A percentile compares a stretch with the other conserved stretches of the same genome.
phyloP scores from a whole-genome alignment of 2,113 vertebrate species.

The Antechinus stuartii region DNA sequence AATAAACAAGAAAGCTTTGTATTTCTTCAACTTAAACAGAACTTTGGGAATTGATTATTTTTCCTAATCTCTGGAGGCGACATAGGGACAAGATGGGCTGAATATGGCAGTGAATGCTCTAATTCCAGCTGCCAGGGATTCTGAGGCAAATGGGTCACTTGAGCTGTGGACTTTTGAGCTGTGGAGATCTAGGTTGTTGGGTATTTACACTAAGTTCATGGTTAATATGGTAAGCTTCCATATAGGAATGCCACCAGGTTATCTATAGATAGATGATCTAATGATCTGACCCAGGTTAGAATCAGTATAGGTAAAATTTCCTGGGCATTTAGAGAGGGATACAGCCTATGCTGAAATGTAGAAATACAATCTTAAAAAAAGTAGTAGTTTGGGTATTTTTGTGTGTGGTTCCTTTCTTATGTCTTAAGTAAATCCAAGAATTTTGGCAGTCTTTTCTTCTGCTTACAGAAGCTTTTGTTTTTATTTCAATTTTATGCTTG shows the following conservation, averaged over 20 bases:
- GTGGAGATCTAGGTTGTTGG: not conserved
- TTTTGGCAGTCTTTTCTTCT: constrained; percentile 22
- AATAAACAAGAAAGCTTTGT: not conserved
- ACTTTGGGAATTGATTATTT: not conserved
- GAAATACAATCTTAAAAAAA: not conserved
- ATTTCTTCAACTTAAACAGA: not conserved
- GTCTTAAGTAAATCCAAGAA: not conserved
- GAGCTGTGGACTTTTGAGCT: not conserved
- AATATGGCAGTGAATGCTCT: not conserved
- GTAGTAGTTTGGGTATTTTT: not conserved
- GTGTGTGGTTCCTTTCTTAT: constrained; percentile 8
- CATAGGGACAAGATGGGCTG: not conserved
- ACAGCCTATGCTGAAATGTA: not conserved
- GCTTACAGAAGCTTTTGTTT: not conserved
- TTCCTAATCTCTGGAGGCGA: not conserved
- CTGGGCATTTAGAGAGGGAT: not conserved
- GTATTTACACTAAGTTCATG: not conserved
- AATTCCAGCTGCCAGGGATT: not conserved
- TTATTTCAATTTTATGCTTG: not conserved
- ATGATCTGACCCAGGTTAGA: not conserved
- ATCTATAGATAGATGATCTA: not conserved
- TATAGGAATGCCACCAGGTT: not conserved
- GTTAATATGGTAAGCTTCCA: not conserved
- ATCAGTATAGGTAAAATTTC: not conserved
- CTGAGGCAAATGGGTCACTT: not conserved